Base-by-base conservation (phyloP, 2,113 vertebrate species). In the Kryptolebias marmoratus region DNA sequence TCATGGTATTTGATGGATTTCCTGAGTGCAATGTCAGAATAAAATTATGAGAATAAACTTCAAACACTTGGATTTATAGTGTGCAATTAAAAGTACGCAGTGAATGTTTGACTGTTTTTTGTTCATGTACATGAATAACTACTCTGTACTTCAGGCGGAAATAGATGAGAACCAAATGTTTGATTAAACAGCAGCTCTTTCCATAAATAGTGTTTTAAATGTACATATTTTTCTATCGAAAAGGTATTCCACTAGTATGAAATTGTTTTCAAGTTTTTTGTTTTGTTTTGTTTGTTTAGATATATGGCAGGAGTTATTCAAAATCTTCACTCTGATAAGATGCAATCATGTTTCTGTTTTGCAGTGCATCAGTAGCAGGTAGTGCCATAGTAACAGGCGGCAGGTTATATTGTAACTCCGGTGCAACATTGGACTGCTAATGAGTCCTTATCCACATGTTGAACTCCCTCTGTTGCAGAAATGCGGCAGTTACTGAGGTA, bases 391-490 rank as follows among this genome's bases (percentile, higher is more conserved):
- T 63, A 42, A 42, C 39, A 42, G 8, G 39, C 14, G 8, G 39
- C 14, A 7, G 65, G 52, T 45, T 48, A 15, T 27, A 5, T 6
- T 39, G 58, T 65, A 27, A 27, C 1, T 7, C 10, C 0, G 42
- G 4, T 11, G 65, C 56, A 22, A 5, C 39, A 1, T 42, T 42
- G 39, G 39, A 42, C 39, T 42, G 27, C 36, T 71, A 67, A 76
- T 81, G 72, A 84, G 81, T 42, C 27, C 30, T 36, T 72, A 58
- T 15, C 81, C 81, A 68, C 56, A 52, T 1, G 32, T 11, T 76
- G 75, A 87, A 87, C 75, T 84, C 85, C 85, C 54, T 87, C 62
- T 42, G 81, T 62, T 31, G 67, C 30, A 27, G 60, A 72, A 82
- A 78, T 13, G 6, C 76, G 59, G 53, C 57, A 83, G 75, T 81